A percentile compares a stretch with the other conserved stretches of the same genome.
Conservation (phyloP, 2,888 invertebrate genomes). For the Drosophila phalerata region DNA sequence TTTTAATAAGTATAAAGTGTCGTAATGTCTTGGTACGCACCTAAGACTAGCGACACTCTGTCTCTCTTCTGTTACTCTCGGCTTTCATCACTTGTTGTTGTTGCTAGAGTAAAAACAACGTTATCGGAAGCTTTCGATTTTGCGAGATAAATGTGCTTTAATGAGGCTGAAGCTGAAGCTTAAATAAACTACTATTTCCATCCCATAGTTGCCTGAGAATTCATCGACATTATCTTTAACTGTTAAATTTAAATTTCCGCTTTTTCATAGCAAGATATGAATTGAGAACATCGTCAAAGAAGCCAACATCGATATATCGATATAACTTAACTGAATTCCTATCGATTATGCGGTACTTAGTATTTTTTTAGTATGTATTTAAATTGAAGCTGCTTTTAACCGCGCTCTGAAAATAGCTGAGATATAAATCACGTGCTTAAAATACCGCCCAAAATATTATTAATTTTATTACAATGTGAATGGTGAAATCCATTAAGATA, state of each 20-base stretch:
- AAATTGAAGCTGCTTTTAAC: neutral
- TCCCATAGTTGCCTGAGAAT: neutral
- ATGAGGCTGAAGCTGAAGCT: neutral
- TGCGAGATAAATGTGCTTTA: slow-evolving; percentile 21
- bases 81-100: slow-evolving; percentile 19
- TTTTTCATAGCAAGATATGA: slow-evolving; percentile 4
- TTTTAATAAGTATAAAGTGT: neutral
- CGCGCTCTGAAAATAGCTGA: neutral
- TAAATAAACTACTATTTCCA: neutral
- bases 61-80: slow-evolving; percentile 12
- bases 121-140: slow-evolving; percentile 29
- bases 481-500: neutral
- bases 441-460: neutral
- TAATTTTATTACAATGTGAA: neutral
- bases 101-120: slow-evolving; percentile 1
- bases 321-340: neutral
- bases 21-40: neutral
- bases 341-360: neutral
- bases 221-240: neutral
- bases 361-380: neutral
- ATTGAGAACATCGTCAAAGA: neutral
- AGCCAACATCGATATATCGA: neutral
- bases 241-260: neutral
- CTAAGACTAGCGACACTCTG: neutral
- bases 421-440: too few species aligned